Evolutionary conservation across 2,113 vertebrate species (phyloP), one percentile per base, ranked within the genome.

Genomic region (Anoplopoma fimbria): DNA sequence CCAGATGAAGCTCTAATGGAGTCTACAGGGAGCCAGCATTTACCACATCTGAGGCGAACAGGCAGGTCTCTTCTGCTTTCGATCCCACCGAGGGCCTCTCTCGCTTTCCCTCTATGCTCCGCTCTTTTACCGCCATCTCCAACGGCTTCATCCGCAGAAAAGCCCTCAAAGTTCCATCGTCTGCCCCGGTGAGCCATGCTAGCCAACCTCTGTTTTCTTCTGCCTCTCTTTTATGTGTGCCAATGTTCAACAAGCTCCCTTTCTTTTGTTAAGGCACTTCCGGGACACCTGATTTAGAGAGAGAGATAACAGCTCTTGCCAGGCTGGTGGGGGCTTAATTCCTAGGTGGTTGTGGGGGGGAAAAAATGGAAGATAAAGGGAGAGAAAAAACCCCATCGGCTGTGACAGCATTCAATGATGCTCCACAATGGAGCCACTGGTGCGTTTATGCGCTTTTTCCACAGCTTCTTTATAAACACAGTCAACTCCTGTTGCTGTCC

Each of bases 11-110:
- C 88, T 83, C 87, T 90, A 96, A 95, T 95, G 93, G 94, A 94
- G 95, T 94, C 94, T 94, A 93, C 40, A 77, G 93, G 91, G 93
- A 95, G 80, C 36, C 88, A 88, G 88, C 93, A 87, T 94, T 95
- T 94, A 94, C 81, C 91, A 92, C 89, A 92, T 95, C 92, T 92
- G 88, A 95, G 84, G 90, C 79, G 33, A 89, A 89, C 82, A 82
- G 88, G 84, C 89, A 87, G 87, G 85, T 88, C 88, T 92, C 87
- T 68, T 84, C 93, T 90, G 89, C 86, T 88, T 87, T 87, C 81
- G 55, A 82, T 85, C 85, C 80, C 90, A 88, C 82, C 14, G 80
- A 87, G 88, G 82, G 60, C 71, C 81, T 83, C 60, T 33, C 79
- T 78, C 77, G 77, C 40, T 34, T 21, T 33, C 75, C 76, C 40